These are phyloP conservation scores for Varecia variegata DNA, from an alignment of 2,797 vertebrate genomes.

Conservation along the genomic window DNA sequence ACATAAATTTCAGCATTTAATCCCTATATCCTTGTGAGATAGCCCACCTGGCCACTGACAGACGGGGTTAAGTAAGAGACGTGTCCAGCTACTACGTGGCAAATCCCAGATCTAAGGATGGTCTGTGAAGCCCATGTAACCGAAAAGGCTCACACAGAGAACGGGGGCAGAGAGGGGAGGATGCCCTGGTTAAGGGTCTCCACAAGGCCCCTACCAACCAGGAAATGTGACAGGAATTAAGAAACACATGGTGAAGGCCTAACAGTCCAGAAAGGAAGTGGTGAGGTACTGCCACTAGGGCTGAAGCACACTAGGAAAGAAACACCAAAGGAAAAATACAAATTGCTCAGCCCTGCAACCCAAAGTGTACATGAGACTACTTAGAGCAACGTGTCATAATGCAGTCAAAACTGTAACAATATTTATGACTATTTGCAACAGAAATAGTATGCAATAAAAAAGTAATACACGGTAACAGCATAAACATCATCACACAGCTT, in stretches of 20 bases:
- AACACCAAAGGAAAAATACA: not conserved
- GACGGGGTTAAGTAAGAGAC: not conserved
- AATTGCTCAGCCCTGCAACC: not conserved
- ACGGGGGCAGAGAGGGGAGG: accelerated
- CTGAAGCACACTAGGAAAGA: not conserved
- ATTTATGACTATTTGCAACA: slow-evolving; percentile 49
- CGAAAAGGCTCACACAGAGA: not conserved
- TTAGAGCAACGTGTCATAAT: not conserved
- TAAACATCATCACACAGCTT: not conserved
- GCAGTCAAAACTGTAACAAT: slow-evolving; percentile 2
- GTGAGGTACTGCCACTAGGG: accelerated
- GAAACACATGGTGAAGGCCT: accelerated
- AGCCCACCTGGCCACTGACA: not conserved
- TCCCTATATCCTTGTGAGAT: accelerated
- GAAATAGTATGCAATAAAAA: slow-evolving; percentile 37
- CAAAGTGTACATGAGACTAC: not conserved
- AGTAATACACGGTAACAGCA: not conserved
- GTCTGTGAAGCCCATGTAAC: not conserved
- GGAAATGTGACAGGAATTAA: accelerated
- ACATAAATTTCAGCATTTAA: accelerated
- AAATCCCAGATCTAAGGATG: not conserved
- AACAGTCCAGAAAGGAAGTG: not conserved
- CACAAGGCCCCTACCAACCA: not conserved
- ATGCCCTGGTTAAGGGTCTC: not conserved
- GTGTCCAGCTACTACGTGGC: not conserved